These are phyloP conservation scores for Emydoidea blandingii DNA, from an alignment of 2,797 vertebrate species.

Conservation along the genomic window DNA sequence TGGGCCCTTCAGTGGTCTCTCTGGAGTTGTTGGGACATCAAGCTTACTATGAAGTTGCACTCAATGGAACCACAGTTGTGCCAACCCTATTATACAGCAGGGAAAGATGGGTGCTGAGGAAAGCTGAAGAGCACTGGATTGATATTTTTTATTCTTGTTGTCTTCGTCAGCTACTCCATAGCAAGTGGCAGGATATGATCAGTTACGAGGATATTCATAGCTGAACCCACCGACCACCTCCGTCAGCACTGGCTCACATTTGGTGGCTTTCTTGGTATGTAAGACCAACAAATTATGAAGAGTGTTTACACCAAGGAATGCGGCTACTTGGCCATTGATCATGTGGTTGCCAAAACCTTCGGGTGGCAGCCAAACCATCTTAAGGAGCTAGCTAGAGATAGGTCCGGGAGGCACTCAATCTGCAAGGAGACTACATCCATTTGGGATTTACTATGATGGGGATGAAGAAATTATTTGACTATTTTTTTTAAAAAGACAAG, in stretches of 20 bases:
- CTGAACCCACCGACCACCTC: neutral
- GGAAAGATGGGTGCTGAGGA: neutral
- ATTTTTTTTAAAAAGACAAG: neutral
- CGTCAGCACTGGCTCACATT: neutral
- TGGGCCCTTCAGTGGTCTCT: neutral
- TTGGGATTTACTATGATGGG: neutral
- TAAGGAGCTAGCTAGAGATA: neutral
- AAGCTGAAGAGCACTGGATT: neutral
- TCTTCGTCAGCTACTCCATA: neutral
- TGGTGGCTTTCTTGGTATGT: neutral
- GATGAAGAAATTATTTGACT: neutral
- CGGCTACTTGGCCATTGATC: neutral
- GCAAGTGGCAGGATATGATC: neutral
- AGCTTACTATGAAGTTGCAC: neutral
- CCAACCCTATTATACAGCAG: neutral
- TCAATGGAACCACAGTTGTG: neutral
- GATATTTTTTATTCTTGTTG: neutral
- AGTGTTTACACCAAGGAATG: neutral
- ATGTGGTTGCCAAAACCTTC: neutral
- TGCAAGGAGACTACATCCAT: too few species aligned
- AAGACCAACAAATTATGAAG: neutral
- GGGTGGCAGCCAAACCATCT: neutral
- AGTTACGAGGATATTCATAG: neutral
- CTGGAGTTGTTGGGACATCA: neutral
- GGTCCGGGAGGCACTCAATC: neutral